Evolutionary conservation across 92 coral and sea anemone species (phyloP).

Genomic region (Plumapathes pennacea): DNA sequence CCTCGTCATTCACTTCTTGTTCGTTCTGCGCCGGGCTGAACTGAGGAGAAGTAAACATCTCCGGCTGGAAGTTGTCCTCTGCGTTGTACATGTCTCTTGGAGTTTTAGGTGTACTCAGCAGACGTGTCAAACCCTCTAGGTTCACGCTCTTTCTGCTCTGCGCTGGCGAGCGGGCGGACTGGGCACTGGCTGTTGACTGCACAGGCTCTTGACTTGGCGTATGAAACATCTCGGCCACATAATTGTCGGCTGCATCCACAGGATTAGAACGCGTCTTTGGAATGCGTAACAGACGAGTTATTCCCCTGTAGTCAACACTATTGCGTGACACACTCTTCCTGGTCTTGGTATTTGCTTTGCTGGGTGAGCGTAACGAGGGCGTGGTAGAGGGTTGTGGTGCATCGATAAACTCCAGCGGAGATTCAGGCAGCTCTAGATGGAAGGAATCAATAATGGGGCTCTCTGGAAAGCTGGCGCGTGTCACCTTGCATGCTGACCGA

Average conservation of each 20-base stretch:
- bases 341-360: neutral
- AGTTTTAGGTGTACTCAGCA: conserved; percentile 59
- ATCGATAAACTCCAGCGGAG: conserved; percentile 15
- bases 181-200: neutral
- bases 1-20: conserved; percentile 31
- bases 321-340: conserved; percentile 2
- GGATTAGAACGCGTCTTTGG: conserved; percentile 21
- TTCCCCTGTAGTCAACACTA: neutral
- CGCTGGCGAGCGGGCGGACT: conserved; percentile 43
- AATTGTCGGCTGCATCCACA: conserved; percentile 26
- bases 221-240: conserved; percentile 8
- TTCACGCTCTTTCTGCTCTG: conserved; percentile 51
- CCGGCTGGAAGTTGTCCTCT: conserved; percentile 61
- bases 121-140: conserved; percentile 43
- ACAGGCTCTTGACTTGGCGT: neutral
- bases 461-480: no score
- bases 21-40: conserved; percentile 6
- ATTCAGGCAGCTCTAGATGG: no score
- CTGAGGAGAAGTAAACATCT: conserved; percentile 41
- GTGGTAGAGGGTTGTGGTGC: conserved; percentile 50
- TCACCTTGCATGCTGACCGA: no score
- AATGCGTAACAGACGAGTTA: no score
- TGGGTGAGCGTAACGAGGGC: conserved; percentile 56
- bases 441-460: no score
- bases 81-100: conserved; percentile 22